These are phyloP conservation scores for Galagoides demidoff DNA, from an alignment of 2,797 vertebrate genomes.

Conservation along the genomic window DNA sequence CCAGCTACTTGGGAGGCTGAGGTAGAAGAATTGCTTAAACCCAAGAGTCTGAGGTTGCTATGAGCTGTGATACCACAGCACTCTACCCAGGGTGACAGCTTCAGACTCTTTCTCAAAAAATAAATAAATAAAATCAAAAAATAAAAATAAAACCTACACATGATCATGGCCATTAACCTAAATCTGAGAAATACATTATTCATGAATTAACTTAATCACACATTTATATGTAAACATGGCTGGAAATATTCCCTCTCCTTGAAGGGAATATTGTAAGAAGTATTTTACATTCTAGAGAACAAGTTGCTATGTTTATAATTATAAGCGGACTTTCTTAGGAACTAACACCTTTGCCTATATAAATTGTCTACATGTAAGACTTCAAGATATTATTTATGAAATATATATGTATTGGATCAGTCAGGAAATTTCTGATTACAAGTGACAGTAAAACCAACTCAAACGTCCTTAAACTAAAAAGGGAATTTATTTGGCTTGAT, in stretches of 20 bases:
- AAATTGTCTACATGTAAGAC: neutral
- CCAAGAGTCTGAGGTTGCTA: too few species aligned
- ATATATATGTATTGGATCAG: neutral
- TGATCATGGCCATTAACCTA: neutral
- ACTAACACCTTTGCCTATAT: neutral
- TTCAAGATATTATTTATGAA: neutral
- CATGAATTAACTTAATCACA: constrained; percentile 8
- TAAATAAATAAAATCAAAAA: too few species aligned
- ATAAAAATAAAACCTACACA: neutral
- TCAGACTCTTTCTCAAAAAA: too few species aligned
- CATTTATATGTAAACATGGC: neutral
- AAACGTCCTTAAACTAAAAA: constrained; percentile 3
- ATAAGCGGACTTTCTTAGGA: constrained; percentile 8
- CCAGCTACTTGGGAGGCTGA: too few species aligned
- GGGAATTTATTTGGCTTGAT: neutral
- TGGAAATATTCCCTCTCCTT: neutral
- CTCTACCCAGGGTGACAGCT: too few species aligned
- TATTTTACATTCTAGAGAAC: constrained; percentile 11
- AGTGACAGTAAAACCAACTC: constrained; percentile 33
- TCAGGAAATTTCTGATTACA: neutral
- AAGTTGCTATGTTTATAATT: neutral
- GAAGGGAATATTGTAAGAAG: constrained; percentile 16
- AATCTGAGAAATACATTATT: constrained; percentile 21
- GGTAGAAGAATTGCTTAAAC: too few species aligned
- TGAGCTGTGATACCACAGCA: too few species aligned